These are phyloP conservation scores for Rhogogaster chlorosoma DNA, from an alignment of 2,888 invertebrate genomes.

Conservation along the genomic window DNA sequence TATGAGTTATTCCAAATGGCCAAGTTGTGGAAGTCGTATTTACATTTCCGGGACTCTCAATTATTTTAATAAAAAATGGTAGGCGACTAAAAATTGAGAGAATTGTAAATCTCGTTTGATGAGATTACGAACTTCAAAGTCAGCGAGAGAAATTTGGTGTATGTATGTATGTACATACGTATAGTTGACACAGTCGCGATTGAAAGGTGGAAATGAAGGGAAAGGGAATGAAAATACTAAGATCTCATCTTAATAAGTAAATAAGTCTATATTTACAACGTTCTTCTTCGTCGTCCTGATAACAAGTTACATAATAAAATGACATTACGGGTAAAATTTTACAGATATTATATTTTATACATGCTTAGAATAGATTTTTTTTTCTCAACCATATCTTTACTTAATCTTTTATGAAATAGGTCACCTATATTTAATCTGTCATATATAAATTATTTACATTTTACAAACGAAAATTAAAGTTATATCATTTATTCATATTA, in stretches of 20 bases:
- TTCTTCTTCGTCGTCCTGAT: constrained; percentile 71
- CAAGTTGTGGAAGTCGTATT: not conserved
- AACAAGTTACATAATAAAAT: constrained; percentile 76
- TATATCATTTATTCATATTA: constrained; percentile 60
- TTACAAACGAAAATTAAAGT: constrained; percentile 62
- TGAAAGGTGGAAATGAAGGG: not conserved
- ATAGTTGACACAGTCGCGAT: not conserved
- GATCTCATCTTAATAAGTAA: constrained; percentile 72
- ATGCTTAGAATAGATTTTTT: constrained; percentile 57
- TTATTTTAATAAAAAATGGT: not conserved
- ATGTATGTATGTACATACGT: not conserved
- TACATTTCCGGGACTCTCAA: not conserved
- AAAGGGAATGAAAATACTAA: constrained; percentile 21
- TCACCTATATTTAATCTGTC: constrained; percentile 56
- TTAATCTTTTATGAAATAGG: constrained; percentile 52
- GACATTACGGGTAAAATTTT: constrained; percentile 74
- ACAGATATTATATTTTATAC: constrained; percentile 72
- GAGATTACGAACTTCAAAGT: not conserved
- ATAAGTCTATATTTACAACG: constrained; percentile 77
- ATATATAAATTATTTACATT: constrained; percentile 72
- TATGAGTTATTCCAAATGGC: not conserved
- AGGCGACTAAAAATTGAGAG: not conserved
- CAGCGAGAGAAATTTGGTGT: not conserved
- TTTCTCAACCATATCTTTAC: constrained; percentile 50
- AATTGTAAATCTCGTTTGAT: not conserved